Percentiles rank a stretch among this genome's conserved stretches.
Conservation (phyloP, 2,888 invertebrate species). For the Onchidella celtica region DNA sequence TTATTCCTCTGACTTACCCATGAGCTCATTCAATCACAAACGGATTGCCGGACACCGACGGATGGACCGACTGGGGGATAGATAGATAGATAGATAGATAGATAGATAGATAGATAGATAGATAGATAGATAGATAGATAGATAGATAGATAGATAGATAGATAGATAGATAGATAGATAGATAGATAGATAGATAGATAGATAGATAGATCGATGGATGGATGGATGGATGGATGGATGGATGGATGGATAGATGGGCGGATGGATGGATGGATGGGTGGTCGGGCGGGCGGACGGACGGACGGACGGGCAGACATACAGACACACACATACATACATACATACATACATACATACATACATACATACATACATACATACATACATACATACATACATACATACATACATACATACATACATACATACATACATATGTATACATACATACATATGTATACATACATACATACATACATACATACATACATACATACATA, state of each 20-base stretch:
- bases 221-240: neutral
- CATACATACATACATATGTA: slow-evolving; percentile 15
- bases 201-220: neutral
- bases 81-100: neutral
- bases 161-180: neutral
- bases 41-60: neutral
- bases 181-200: slow-evolving; percentile 8
- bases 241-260: neutral
- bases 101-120: neutral
- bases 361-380: slow-evolving; percentile 22
- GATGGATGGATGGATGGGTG: neutral
- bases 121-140: neutral
- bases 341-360: slow-evolving; percentile 11
- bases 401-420: slow-evolving; percentile 24
- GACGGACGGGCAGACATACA: neutral
- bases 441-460: neutral
- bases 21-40: neutral
- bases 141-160: neutral
- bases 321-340: slow-evolving; percentile 6
- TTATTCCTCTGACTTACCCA: no score
- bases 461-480: slow-evolving; percentile 8
- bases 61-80: neutral
- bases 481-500: no score
- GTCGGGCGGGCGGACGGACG: neutral
- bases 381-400: slow-evolving; percentile 24